Evolutionary conservation across 1,140 invertebrate species (phyloP), one percentile per base, ranked within the genome.

Genomic region (Reticulitermes speratus): DNA sequence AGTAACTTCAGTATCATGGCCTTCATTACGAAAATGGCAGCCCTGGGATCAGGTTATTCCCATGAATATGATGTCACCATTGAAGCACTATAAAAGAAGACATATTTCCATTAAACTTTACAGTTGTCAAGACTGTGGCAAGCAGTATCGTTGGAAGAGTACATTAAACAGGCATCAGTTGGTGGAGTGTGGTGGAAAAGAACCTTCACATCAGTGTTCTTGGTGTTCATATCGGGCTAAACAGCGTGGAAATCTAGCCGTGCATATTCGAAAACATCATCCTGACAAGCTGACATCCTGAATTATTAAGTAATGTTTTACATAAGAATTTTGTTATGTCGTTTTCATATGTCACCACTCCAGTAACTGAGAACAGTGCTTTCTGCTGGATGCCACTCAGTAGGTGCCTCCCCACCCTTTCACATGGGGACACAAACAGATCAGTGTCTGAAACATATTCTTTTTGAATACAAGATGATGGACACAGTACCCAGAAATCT

Each of bases 171-270:
- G 84, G 21, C 84, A 84, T 65, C 48, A 84, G 84, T 21, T 55
- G 30, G 48, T 55, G 48, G 92, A 92, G 19, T 91, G 92, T 84
- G 89, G 92, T 90, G 96, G 95, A 88, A 96, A 96, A 90, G 95
- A 96, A 90, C 95, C 95, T 1, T 95, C 96, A 90, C 96, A 96
- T 90, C 94, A 95, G 88, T 96, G 96, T 90, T 95, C 95, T 11
- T 96, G 95, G 90, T 96, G 96, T 90, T 94, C 96, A 21, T 96
- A 96, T 90, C 93, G 95, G 87, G 95, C 95, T 87, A 96, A 96
- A 89, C 95, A 96, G 89, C 96, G 96, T 92, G 96, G 96, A 95
- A 95, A 96, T 91, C 96, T 97, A 89, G 96, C 95, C 65, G 94
- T 96, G 84, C 96, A 97, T 90, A 96, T 96, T 83, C 88, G 89